phyloP scores from a whole-genome alignment of 2,797 vertebrate species.

The Sebastes kiyomatsui region DNA sequence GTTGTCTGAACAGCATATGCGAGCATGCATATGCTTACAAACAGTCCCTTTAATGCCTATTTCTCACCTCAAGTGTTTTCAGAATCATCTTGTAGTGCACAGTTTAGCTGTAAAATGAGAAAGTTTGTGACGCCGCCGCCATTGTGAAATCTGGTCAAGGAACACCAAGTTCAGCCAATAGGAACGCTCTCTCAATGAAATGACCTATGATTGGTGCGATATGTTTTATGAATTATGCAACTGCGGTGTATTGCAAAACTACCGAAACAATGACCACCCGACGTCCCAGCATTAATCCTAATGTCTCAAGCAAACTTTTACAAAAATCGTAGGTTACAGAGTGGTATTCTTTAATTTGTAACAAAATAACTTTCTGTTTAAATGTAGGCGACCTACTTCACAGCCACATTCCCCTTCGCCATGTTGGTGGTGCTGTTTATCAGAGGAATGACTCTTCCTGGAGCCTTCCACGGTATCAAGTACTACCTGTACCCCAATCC shows the following conservation, averaged over 20 bases:
- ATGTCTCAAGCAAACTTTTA: background rate
- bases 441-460: slow-evolving; percentile 90
- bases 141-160: too few species aligned
- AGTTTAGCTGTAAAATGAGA: too few species aligned
- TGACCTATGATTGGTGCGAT: too few species aligned
- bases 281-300: background rate
- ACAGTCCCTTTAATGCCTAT: too few species aligned
- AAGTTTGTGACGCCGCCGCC: too few species aligned
- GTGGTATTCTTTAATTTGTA: background rate
- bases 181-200: too few species aligned
- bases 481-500: slow-evolving; percentile 92
- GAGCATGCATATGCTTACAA: too few species aligned
- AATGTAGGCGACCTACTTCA: slow-evolving; percentile 86
- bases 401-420: slow-evolving; percentile 91
- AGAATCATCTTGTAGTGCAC: too few species aligned
- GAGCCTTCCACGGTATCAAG: slow-evolving; percentile 88
- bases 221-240: background rate
- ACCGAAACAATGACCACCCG: background rate
- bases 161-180: too few species aligned
- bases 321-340: background rate
- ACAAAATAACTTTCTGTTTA: background rate
- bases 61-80: too few species aligned
- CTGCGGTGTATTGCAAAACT: background rate
- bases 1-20: too few species aligned
- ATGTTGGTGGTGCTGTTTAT: slow-evolving; percentile 89